Evolutionary conservation across 2,113 vertebrate species (phyloP).

Genomic region (Oreotrochilus melanogaster): DNA sequence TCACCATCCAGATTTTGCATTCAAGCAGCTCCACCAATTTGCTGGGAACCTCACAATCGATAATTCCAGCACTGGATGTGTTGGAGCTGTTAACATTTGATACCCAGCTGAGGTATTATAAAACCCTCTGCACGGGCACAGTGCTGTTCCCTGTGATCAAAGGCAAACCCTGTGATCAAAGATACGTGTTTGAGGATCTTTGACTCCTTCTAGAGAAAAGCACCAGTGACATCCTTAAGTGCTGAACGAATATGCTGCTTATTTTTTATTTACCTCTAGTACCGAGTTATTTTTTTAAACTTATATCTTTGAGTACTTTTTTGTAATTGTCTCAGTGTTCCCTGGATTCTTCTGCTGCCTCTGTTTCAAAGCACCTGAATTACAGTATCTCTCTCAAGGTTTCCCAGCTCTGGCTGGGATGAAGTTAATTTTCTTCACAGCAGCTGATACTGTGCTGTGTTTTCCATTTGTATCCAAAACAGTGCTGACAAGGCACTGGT

Average conservation of each 20-base stretch:
- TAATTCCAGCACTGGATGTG: background rate
- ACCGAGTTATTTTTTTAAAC: background rate
- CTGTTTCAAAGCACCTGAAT: background rate
- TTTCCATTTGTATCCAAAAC: background rate
- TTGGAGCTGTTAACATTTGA: background rate
- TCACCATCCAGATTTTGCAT: accelerated
- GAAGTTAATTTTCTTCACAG: background rate
- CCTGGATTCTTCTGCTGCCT: background rate
- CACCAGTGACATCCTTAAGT: background rate
- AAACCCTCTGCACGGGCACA: background rate
- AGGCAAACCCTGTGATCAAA: background rate
- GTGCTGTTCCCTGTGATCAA: background rate
- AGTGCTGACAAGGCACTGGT: background rate
- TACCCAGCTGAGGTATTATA: background rate
- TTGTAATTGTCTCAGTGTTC: background rate
- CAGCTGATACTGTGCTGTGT: background rate
- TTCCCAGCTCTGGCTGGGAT: background rate
- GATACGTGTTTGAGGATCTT: background rate
- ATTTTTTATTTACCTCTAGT: background rate
- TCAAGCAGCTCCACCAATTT: background rate
- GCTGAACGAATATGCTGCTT: background rate
- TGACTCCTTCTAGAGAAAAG: background rate
- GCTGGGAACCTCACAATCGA: background rate
- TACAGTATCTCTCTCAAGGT: background rate
- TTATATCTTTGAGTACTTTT: background rate